These are phyloP conservation scores for Plestiodon gilberti DNA, from an alignment of 2,113 vertebrate species.

Conservation along the genomic window DNA sequence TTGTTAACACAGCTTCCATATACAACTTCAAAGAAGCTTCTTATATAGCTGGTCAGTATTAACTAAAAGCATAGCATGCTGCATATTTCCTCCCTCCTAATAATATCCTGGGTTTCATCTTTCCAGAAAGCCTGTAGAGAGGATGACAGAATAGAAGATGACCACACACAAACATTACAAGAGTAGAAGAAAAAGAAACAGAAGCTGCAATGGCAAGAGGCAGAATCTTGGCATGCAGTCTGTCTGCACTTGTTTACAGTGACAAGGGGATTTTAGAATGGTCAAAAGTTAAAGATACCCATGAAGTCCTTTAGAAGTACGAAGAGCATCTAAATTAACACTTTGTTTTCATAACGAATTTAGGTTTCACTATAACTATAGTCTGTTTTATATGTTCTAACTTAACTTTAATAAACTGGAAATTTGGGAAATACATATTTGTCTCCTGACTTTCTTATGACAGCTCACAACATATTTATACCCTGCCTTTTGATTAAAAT, in stretches of 20 bases:
- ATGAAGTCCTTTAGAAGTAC: neutral
- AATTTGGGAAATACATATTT: too few species aligned
- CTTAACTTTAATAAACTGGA: neutral
- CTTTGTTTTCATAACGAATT: too few species aligned
- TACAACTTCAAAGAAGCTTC: neutral
- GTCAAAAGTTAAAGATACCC: too few species aligned
- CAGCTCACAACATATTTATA: too few species aligned
- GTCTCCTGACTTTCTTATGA: too few species aligned
- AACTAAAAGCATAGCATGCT: neutral
- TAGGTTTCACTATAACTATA: too few species aligned
- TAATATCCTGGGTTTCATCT: neutral
- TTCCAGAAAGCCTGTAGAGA: neutral
- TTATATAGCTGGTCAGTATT: neutral
- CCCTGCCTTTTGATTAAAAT: too few species aligned
- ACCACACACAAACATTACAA: accelerated
- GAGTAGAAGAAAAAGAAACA: neutral
- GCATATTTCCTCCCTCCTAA: neutral
- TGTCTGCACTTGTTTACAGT: neutral
- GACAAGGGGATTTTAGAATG: neutral
- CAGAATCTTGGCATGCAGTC: neutral
- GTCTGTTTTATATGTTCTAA: neutral
- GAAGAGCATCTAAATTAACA: neutral
- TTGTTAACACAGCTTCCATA: neutral
- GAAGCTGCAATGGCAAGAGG: neutral
- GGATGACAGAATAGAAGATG: neutral